Conservation (phyloP, 2,888 invertebrate species). For the Sphecodes monilicornis region DNA sequence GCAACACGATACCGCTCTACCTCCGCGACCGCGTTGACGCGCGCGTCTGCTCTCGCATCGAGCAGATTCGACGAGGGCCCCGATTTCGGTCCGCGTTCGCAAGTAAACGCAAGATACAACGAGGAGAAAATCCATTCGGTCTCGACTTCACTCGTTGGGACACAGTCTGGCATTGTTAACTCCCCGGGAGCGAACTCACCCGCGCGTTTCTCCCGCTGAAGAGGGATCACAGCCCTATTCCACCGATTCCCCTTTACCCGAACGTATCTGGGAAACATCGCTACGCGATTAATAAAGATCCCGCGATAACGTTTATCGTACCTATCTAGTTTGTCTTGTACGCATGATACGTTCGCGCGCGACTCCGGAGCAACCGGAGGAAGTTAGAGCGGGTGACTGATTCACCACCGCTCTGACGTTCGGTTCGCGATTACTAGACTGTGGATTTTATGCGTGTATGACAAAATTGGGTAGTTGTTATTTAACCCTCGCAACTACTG, state of each 20-base stretch:
- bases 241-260: neutral
- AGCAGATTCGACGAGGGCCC: neutral
- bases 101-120: neutral
- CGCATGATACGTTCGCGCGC: neutral
- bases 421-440: slow-evolving; percentile 15
- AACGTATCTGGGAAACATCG: slow-evolving; percentile 31
- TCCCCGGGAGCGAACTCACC: slow-evolving; percentile 5
- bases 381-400: neutral
- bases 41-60: neutral
- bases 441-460: too few relatives aligned
- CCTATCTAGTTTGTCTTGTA: too few relatives aligned
- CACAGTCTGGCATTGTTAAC: slow-evolving; percentile 41
- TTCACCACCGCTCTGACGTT: neutral
- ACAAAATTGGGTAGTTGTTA: too few relatives aligned
- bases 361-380: neutral
- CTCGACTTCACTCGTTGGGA: slow-evolving; percentile 20
- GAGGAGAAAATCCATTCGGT: neutral
- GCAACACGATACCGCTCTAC: slow-evolving; percentile 41
- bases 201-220: neutral
- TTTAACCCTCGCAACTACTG: too few relatives aligned
- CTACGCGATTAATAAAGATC: slow-evolving; percentile 63
- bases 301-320: slow-evolving; percentile 29
- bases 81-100: neutral
- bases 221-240: slow-evolving; percentile 40
- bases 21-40: slow-evolving; percentile 15